Percentiles rank a stretch among this genome's conserved stretches.
Evolutionary conservation across 1,140 invertebrate species (phyloP).

Genomic region (Ceratosolen fusciceps): DNA sequence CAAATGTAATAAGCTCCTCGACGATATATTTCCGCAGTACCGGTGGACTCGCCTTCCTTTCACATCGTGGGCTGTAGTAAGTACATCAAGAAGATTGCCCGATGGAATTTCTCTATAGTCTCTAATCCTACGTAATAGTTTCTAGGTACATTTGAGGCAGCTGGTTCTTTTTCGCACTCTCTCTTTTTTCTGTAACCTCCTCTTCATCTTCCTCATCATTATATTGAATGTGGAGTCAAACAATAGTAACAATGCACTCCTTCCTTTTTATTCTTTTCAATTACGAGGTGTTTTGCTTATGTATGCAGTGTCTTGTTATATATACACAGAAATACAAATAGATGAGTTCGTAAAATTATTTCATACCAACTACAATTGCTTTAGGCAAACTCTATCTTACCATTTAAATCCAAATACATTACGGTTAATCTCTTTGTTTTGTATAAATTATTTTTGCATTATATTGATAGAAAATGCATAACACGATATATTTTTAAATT

Average conservation of each 20-base stretch:
- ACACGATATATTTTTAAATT: too few species aligned
- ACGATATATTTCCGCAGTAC: constrained; percentile 4
- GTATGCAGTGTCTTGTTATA: too few species aligned
- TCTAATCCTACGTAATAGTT: constrained; percentile 40
- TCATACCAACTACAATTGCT: too few species aligned
- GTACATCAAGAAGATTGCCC: constrained; percentile 48
- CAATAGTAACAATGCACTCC: neutral
- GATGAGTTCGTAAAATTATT: too few species aligned
- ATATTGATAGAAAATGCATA: too few species aligned
- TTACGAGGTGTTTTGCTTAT: neutral
- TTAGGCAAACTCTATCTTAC: too few species aligned
- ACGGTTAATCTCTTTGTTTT: too few species aligned
- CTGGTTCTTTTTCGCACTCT: neutral
- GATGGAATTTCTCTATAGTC: constrained; percentile 45
- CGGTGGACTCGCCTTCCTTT: constrained; percentile 32
- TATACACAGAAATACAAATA: too few species aligned
- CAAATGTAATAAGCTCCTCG: constrained; percentile 8
- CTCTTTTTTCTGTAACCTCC: neutral
- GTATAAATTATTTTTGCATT: too few species aligned
- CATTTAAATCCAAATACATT: too few species aligned
- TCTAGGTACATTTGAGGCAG: constrained; percentile 13
- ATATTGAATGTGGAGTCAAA: neutral
- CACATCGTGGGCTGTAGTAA: constrained; percentile 26
- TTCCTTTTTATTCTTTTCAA: neutral
- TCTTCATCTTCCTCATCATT: neutral